Percentiles rank a stretch among this genome's conserved stretches.
Evolutionary conservation across 2,797 vertebrate species (phyloP).

Genomic region (Lates japonicus): DNA sequence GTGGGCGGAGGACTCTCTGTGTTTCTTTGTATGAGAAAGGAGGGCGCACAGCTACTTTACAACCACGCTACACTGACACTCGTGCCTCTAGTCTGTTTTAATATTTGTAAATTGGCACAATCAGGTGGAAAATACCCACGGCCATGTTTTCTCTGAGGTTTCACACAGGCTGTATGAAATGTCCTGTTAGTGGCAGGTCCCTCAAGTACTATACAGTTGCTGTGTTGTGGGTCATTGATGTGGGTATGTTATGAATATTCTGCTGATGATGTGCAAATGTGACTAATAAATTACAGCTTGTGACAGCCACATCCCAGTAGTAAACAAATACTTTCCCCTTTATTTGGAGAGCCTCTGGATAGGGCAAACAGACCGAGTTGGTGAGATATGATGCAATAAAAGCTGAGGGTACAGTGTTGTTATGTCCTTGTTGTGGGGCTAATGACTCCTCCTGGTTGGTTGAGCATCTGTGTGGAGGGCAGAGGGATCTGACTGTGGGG

Average conservation of each 20-base stretch:
- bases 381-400: slow-evolving; percentile 11
- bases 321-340: slow-evolving; percentile 36
- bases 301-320: slow-evolving; percentile 30
- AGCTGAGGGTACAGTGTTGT: not conserved
- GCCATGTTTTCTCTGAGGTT: slow-evolving; percentile 13
- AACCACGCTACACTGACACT: slow-evolving; percentile 2
- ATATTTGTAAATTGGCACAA: slow-evolving; percentile 3
- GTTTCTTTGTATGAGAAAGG: not conserved
- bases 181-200: slow-evolving; percentile 25
- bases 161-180: slow-evolving; percentile 18
- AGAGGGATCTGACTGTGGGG: not conserved
- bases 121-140: not conserved
- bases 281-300: slow-evolving; percentile 34
- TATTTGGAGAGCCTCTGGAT: slow-evolving; percentile 10
- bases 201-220: slow-evolving; percentile 20
- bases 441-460: not conserved
- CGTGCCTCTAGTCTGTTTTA: not conserved
- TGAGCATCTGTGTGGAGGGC: not conserved
- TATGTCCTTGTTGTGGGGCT: not conserved
- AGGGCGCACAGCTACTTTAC: not conserved
- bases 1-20: not conserved
- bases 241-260: slow-evolving; percentile 60
- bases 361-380: slow-evolving; percentile 14
- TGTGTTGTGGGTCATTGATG: slow-evolving; percentile 17
- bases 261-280: slow-evolving; percentile 48